Evolutionary conservation across 2,888 invertebrate species (phyloP).

Genomic region (Pecten maximus): DNA sequence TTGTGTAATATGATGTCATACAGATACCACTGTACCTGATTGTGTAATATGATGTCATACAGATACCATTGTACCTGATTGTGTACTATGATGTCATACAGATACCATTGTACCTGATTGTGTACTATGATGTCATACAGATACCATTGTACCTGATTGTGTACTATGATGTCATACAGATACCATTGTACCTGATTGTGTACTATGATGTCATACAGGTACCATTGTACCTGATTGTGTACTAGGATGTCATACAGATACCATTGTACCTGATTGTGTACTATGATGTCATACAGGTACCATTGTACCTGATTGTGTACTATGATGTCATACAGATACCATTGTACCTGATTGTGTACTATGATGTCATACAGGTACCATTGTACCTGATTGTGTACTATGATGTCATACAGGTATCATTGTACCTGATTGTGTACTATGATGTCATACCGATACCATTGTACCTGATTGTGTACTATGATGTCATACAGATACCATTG

Average conservation of each 20-base stretch:
- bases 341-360: neutral
- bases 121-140: neutral
- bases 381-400: too few relatives aligned
- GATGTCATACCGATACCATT: neutral
- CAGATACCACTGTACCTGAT: neutral
- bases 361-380: neutral
- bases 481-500: neutral
- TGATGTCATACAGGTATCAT: too few relatives aligned
- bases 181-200: neutral
- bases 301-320: neutral
- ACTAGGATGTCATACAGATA: neutral
- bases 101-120: neutral
- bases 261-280: neutral
- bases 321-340: neutral
- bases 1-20: too few relatives aligned
- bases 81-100: neutral
- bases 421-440: neutral
- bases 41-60: neutral
- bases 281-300: neutral
- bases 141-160: neutral
- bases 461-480: neutral
- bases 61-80: neutral
- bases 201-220: neutral
- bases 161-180: neutral
- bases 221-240: too few relatives aligned